Base-by-base conservation (phyloP, 2,113 vertebrate species). In the Oxyura jamaicensis region DNA sequence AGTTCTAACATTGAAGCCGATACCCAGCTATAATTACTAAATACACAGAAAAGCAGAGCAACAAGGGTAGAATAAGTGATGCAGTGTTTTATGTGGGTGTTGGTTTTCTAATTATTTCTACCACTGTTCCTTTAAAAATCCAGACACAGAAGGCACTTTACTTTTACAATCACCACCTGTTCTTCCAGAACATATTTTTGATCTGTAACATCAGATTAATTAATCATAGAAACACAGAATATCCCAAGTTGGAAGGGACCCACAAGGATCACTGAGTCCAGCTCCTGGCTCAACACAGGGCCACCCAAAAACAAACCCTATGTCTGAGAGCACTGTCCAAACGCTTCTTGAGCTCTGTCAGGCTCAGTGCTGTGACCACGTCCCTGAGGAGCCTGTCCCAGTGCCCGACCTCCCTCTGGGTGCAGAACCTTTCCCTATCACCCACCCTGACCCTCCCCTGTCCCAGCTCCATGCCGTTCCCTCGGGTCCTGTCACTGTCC, bases 121-220 rank as follows among this genome's bases (percentile, higher is more conserved):
- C 3, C 23, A 18, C 14, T 83, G 65, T 79, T 68, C 60, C 58
- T 73, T 76, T 62, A 77, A 83, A 50, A 81, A 74, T 69, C 16
- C 28, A 88, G 28, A 29, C 21, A 18, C 2, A 2, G 50, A 81
- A 93, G 31, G 58, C 65, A 58, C 42, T 59, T 66, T 41, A 41
- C 21, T 63, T 83, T 55, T 71, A 35, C 8, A 59, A 7, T 71
- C 42, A 75, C 85, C 75, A n/a, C 41, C 50, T 83, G 10, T 62
- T 88, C 83, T 95, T 84, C 63, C 73, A 72, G 76, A 92, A 79
- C 19, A 3, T 20, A 83, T 77, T 83, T 91, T 80, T 93, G 13
- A 71, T 86, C 63, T 65, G 15, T 36, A 72, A 19, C 11, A 48
- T 90, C 62, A 50, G 29, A 83, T 71, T 86, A 90, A 60, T 55